Evolutionary conservation across 2,797 vertebrate genomes (phyloP), one percentile per base, ranked within the genome.

Genomic region (Rallus crepitans): DNA sequence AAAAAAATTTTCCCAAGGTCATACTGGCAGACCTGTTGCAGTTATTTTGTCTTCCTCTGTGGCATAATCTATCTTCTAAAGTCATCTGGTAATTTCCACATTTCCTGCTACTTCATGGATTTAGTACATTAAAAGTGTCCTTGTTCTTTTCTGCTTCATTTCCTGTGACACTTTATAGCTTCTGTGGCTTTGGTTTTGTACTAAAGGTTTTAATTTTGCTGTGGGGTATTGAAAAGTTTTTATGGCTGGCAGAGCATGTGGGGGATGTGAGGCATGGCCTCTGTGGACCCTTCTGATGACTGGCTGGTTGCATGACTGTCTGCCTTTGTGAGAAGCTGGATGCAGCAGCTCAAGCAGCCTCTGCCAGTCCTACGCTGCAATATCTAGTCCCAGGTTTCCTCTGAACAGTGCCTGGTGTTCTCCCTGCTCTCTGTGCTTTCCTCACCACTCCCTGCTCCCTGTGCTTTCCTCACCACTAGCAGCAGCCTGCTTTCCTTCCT

Each of bases 141-240:
- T 90, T 91, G 64, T 56, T 87, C 87, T 90, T 79, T 82, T 95
- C 89, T 84, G 59, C 60, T 91, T 93, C 42, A 64, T 94, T 91
- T 94, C 85, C 85, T 94, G 57, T 57, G 40, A 91, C 56, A 45
- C 68, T 60, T 92, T 77, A 87, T 70, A 78, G 60, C 23, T 94
- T 80, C 76, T 91, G 42, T 60, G 60, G 79, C 28, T 91, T 94
- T 73, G 56, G 48, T 89, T 92, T 85, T 60, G 20, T 87, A 60
- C 28, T 71, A 68, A 66, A 82, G 8, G 6, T 77, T 93, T 94
- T 88, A 88, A 69, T 75, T 90, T 90, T 78, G 33, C 75, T 82
- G 56, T 56, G 19, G 31, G 25, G 20, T 47, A 47, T 39, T 75
- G 25, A 61, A 60, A 82, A 81, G 15, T 15, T 15, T 93, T 92